Percentiles rank a stretch among this genome's conserved stretches.
phyloP scores from a whole-genome alignment of 2,113 vertebrate species.

The Oreochromis aureus region DNA sequence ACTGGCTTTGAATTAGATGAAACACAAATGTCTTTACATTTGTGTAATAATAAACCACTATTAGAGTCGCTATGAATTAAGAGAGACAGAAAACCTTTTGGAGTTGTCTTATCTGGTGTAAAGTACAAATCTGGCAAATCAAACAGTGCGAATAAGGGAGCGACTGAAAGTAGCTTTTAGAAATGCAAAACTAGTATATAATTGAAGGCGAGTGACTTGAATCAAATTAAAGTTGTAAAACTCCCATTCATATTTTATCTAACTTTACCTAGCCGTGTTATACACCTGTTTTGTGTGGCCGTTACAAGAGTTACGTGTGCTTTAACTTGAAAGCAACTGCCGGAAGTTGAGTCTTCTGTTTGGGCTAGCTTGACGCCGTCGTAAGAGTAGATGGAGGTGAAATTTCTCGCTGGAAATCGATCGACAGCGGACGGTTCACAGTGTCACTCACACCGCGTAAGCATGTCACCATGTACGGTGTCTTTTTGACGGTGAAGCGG shows the following conservation, averaged over 20 bases:
- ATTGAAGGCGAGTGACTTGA: not conserved
- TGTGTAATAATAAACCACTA: not conserved
- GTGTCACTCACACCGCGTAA: not conserved
- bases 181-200: not conserved
- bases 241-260: not conserved
- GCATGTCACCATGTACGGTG: not conserved
- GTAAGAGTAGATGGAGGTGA: not conserved
- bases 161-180: not conserved
- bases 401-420: not conserved
- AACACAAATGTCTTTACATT: not conserved
- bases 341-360: not conserved
- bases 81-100: not conserved
- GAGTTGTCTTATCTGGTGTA: not conserved
- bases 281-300: not conserved
- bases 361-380: not conserved
- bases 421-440: not conserved
- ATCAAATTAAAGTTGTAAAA: not conserved
- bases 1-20: not conserved
- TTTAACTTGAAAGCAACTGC: conserved; percentile 13
- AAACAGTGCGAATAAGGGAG: not conserved
- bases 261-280: not conserved
- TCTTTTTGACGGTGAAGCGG: not conserved
- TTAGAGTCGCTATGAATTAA: not conserved
- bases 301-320: not conserved
- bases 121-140: not conserved